A percentile compares a stretch with the other conserved stretches of the same genome.
Evolutionary conservation across 2,888 invertebrate species (phyloP).

Genomic region (Meta bourneti): DNA sequence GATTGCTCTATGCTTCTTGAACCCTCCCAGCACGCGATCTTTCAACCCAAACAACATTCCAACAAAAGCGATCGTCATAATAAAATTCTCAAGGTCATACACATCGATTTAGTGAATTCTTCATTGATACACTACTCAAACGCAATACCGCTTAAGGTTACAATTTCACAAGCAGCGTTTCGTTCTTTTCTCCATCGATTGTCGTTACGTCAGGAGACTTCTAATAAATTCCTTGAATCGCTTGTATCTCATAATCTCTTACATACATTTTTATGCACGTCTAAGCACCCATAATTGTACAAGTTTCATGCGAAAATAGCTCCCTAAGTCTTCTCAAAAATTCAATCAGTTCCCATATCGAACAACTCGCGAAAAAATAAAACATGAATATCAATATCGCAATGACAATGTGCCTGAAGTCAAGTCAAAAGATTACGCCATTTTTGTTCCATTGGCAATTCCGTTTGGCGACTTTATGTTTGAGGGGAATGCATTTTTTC

Average conservation of each 20-base stretch:
- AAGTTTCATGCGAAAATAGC: slow-evolving; percentile 54
- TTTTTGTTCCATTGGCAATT: slow-evolving; percentile 18
- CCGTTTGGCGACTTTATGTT: neutral
- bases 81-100: slow-evolving; percentile 36
- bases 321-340: slow-evolving; percentile 41
- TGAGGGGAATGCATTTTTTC: neutral
- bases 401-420: slow-evolving; percentile 6
- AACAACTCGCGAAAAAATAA: slow-evolving; percentile 36
- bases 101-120: slow-evolving; percentile 28
- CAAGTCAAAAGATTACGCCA: slow-evolving; percentile 27
- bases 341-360: slow-evolving; percentile 54
- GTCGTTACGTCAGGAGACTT: slow-evolving; percentile 29
- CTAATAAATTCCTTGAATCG: slow-evolving; percentile 40
- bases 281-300: slow-evolving; percentile 41
- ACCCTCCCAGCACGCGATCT: no score
- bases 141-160: slow-evolving; percentile 42
- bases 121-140: slow-evolving; percentile 20
- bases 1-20: no score
- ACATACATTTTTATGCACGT: slow-evolving; percentile 60
- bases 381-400: slow-evolving; percentile 53
- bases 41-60: neutral
- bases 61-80: neutral
- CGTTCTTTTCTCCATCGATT: slow-evolving; percentile 52
- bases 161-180: slow-evolving; percentile 27
- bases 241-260: slow-evolving; percentile 50